Base-by-base conservation (phyloP, 1,140 invertebrate species). In the Chrysomallon squamiferum region DNA sequence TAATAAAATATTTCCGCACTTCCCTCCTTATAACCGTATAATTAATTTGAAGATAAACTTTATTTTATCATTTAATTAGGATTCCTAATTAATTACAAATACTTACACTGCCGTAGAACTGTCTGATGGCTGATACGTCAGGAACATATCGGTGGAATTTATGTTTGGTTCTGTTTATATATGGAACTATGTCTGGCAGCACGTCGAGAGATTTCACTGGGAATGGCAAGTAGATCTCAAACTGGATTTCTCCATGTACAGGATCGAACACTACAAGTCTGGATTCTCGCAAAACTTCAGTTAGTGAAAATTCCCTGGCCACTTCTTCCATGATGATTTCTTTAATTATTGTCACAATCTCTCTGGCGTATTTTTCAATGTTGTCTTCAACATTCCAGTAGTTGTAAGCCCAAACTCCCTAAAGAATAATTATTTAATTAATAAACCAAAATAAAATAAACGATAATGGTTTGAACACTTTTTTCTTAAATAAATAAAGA, bases 201-300 rank as follows among this genome's bases (percentile, higher is more conserved):
- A 93, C 89, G 79, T 94, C 93, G 79, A 96, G 95, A 0, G 92
- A 91, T 79, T 94, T 92, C 93, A 93, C 94, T 0, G 93, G 92
- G 87, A 95, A 91, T 0, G 94, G 93, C 25, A 95, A 84, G 75
- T 94, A 94, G 73, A 95, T 92, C 76, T 95, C 93, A 18, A 93
- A 80, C 59, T 91, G 88, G 69, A 95, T 90, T 49, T 92, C 84
- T 5, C 93, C 93, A 32, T 89, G 87, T 33, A 90, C 89, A 0
- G 93, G 91, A 81, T 94, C 92, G 79, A 94, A 95, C 32, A 93
- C 88, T 69, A 95, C 80, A 25, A 86, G 65, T 32, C 80, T 76
- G 32, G 71, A 68, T 27, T 73, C 68, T 22, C 62, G 35, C 11
- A 78, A 33, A 43, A 72, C 52, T 33, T 58, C 47, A 20, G 73